Conservation (phyloP, 2,888 invertebrate genomes). For the Drosophila diplacantha region DNA sequence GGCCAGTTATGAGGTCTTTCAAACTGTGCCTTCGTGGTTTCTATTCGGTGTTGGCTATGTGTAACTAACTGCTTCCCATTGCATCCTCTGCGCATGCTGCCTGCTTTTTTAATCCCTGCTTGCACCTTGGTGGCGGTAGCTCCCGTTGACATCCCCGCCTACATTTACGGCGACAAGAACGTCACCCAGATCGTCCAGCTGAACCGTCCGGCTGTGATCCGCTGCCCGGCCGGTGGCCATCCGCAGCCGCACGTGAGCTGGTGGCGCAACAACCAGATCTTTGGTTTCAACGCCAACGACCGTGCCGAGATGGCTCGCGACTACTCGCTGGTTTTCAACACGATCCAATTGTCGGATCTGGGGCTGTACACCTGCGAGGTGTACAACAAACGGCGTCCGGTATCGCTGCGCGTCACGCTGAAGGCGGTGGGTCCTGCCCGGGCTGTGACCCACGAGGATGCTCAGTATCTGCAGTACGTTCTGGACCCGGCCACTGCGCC, state of each 20-base stretch:
- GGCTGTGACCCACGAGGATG: conserved; percentile 80
- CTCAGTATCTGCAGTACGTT: conserved; percentile 81
- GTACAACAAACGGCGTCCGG: conserved; percentile 88
- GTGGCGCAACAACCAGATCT: conserved; percentile 88
- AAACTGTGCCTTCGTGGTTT: not conserved
- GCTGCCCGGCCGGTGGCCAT: conserved; percentile 90
- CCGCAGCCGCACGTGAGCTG: conserved; percentile 89
- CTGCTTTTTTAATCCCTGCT: conserved; percentile 40
- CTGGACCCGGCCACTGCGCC: conserved; percentile 79
- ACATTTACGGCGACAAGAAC: conserved; percentile 84
- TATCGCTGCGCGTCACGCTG: conserved; percentile 86
- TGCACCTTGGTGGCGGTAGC: conserved; percentile 54
- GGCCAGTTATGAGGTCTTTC: not conserved
- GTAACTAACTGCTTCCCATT: conserved; percentile 54
- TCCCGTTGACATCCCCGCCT: conserved; percentile 78
- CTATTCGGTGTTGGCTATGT: conserved; percentile 51
- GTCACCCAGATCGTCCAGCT: conserved; percentile 84
- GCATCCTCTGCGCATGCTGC: conserved; percentile 37
- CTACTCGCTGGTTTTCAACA: conserved; percentile 85
- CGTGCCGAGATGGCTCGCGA: conserved; percentile 83
- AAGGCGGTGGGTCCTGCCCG: conserved; percentile 85
- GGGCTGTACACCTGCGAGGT: conserved; percentile 94
- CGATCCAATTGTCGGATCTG: conserved; percentile 84
- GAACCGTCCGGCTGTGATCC: conserved; percentile 83
- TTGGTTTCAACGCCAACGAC: conserved; percentile 81